These are phyloP conservation scores for Morone chrysops DNA, from an alignment of 2,113 vertebrate species.

Conservation along the genomic window DNA sequence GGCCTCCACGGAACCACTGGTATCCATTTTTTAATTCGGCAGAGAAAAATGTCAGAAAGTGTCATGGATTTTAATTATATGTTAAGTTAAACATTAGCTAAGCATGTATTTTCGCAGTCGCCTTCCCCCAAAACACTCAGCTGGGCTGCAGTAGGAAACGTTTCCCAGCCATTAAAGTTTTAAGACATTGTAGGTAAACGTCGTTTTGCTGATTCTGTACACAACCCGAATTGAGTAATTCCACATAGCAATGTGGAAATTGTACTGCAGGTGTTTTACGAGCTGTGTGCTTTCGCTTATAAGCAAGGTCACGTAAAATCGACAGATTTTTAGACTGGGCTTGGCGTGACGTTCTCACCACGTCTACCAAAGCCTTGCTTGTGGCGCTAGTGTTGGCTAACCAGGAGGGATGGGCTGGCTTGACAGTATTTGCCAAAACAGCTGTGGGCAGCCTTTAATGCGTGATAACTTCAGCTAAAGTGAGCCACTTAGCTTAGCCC, in stretches of 20 bases:
- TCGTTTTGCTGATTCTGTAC: fast-evolving
- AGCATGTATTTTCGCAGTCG: conserved; percentile 23
- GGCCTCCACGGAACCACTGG: fast-evolving
- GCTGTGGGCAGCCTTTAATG: neutral
- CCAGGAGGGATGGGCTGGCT: conserved; percentile 24
- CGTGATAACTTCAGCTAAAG: neutral
- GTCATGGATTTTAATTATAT: neutral
- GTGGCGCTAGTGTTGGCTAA: conserved; percentile 18
- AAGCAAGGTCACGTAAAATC: conserved; percentile 25
- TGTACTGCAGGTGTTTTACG: fast-evolving
- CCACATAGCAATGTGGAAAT: fast-evolving
- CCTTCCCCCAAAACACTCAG: neutral
- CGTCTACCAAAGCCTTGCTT: neutral
- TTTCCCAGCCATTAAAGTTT: neutral
- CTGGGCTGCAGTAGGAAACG: neutral
- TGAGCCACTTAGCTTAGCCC: neutral
- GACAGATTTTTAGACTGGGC: neutral
- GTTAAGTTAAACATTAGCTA: conserved; percentile 23
- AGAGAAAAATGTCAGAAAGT: neutral
- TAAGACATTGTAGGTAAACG: neutral
- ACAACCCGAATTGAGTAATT: neutral
- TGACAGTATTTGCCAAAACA: conserved; percentile 3
- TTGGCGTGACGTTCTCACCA: conserved; percentile 17
- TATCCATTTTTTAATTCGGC: neutral
- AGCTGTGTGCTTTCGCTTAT: neutral